phyloP scores from a whole-genome alignment of 2,888 invertebrate species.

The Clitarchus hookeri region DNA sequence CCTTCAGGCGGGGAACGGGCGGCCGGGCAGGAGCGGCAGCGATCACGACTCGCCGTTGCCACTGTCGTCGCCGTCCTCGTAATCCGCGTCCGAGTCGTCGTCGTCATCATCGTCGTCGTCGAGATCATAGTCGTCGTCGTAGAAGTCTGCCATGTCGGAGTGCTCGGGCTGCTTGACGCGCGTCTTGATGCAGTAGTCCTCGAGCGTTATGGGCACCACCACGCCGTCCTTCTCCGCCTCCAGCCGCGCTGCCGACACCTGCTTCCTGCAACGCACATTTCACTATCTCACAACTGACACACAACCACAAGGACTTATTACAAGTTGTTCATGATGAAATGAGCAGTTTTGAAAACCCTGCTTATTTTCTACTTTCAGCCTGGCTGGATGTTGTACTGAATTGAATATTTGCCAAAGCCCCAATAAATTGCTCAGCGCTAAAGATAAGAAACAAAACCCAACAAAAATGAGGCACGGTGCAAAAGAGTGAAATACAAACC shows the following conservation, averaged over 20 bases:
- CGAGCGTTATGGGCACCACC: conserved; percentile 93
- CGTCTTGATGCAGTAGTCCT: conserved; percentile 91
- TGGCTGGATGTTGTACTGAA: no score
- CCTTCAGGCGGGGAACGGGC: background rate
- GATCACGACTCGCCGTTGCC: conserved; percentile 91
- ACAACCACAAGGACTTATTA: no score
- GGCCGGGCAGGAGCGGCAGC: conserved; percentile 6
- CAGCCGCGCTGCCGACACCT: conserved; percentile 91
- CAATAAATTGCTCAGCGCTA: no score
- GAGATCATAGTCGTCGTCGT: conserved; percentile 92
- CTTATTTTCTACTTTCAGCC: no score
- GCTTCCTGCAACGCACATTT: conserved; percentile 52
- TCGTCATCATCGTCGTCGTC: conserved; percentile 69
- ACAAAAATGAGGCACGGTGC: no score
- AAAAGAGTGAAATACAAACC: no score
- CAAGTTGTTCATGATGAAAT: no score
- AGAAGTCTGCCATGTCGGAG: conserved; percentile 93
- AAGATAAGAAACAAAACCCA: no score
- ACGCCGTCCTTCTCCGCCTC: conserved; percentile 98
- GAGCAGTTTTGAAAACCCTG: no score
- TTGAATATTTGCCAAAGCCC: no score
- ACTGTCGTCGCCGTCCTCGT: conserved; percentile 83
- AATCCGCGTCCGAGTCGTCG: conserved; percentile 69
- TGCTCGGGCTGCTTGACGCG: conserved; percentile 87
- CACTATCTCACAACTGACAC: no score